These are phyloP conservation scores for Anniella stebbinsi DNA, from an alignment of 2,797 vertebrate species.

Conservation along the genomic window DNA sequence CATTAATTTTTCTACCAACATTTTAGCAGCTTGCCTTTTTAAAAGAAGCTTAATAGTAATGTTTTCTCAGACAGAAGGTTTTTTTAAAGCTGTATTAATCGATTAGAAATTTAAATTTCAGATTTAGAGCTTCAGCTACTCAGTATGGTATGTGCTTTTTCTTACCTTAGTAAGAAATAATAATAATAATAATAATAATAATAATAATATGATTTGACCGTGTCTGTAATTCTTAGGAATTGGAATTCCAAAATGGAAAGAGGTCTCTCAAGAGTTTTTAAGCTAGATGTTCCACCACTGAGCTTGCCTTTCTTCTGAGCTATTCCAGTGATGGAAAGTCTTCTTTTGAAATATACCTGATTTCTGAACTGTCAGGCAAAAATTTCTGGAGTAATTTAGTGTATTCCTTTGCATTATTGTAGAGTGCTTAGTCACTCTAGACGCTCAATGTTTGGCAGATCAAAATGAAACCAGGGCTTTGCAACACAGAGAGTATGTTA, in stretches of 20 bases:
- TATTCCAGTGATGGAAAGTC: neutral
- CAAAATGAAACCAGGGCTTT: neutral
- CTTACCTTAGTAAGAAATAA: neutral
- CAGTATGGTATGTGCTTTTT: neutral
- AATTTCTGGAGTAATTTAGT: neutral
- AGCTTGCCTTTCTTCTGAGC: neutral
- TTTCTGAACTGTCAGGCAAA: neutral
- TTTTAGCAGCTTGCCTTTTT: neutral
- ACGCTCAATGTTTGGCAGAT: neutral
- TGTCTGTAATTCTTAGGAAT: neutral
- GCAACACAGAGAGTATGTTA: neutral
- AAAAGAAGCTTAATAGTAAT: conserved; percentile 10
- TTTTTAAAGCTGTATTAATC: neutral
- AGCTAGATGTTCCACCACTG: neutral
- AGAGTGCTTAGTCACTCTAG: neutral
- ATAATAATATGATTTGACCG: neutral
- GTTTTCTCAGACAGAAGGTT: neutral
- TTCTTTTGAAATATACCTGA: neutral
- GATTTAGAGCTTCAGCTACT: neutral
- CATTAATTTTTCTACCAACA: neutral
- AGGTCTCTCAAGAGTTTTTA: neutral
- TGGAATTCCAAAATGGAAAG: neutral
- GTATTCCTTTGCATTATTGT: no score
- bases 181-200: neutral
- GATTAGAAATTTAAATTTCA: neutral